Base-by-base conservation (phyloP, 2,888 invertebrate species). In the Phengaris alcon region DNA sequence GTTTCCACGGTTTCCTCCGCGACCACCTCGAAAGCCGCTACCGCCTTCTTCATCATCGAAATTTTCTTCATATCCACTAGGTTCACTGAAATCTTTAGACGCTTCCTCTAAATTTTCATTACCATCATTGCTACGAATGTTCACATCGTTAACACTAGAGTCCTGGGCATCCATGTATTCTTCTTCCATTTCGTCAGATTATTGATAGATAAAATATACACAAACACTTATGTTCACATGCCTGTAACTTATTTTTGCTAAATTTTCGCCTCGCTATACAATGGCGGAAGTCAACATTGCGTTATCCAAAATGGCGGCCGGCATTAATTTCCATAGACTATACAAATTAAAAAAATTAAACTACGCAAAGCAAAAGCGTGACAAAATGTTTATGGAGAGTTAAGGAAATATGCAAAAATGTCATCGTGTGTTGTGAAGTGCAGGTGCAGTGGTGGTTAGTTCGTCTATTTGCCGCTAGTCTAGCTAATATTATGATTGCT, bases 131-230 rank as follows among this genome's bases (percentile, higher is more conserved):
- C 77, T 80, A 13, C 84, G 84, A 80, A 80, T 85, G n/a, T 80
- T 78, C 64, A 79, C 82, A 75, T 90, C 91, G 77, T 79, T 84
- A 79, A 86, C 82, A 76, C 79, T 80, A 55, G 85, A 79, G 81
- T 91, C 91, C 80, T 90, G 91, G 74, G 86, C 78, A 77, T 91
- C 91, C 85, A 89, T 88, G 81, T 90, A 92, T 80, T 91, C 91
- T 70, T 91, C 91, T 79, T 90, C 92, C 92, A 92, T 92, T 79
- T 78, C 85, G 81, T 48, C 13, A 13, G 48, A 80, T 75, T 79
- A 75, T 79, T 79, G 80, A 82, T 79, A 79, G 82, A 81, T 81
- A 79, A 52, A 68, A 79, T 78, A 76, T 79, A 76, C 78, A 84
- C 82, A 80, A 82, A 81, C 82, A 84, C 82, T 82, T 86, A 87